Evolutionary conservation across 2,888 invertebrate species (phyloP), one percentile per base, ranked within the genome.

Genomic region (Pegoplata infirma): DNA sequence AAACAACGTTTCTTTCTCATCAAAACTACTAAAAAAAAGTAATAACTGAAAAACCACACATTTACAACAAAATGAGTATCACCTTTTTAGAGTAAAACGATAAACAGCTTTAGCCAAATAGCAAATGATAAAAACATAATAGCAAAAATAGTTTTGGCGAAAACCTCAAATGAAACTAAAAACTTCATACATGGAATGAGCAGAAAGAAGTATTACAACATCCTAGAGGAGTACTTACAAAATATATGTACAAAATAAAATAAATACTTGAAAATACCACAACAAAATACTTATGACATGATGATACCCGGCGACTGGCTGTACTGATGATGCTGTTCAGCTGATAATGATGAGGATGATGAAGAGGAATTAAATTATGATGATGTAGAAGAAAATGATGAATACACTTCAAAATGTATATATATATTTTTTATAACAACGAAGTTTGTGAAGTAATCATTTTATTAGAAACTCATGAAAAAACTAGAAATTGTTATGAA

Each of bases 221-320:
- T n/a, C n/a, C n/a, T n/a, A n/a, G n/a, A 21, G 7, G 5, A 56
- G 7, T 58, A 23, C 23, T 23, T 46, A 14, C n/a, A 53, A 32
- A 61, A 63, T 49, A 36, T 49, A 32, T 10, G 25, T 36, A 40
- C 46, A 59, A 53, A 17, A 51, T 49, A 47, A 72, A 25, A 51
- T 72, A 71, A 8, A 51, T 67, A 63, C 73, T 73, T 68, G 68
- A 64, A 75, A 75, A 79, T 75, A 79, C 66, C 74, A 79, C 75
- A 79, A 75, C 67, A 79, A 75, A 79, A 71, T 79, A 72, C 67
- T 79, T 79, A 71, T 75, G 75, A 79, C 71, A 67, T 61, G 66
- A 49, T 74, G 74, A 78, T 32, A 32, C 55, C n/a, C 55, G 36
- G 36, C n/a, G 28, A 55, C 14, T 25, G 6, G n/a, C 21, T 21